These are phyloP conservation scores for Temnothorax longispinosus DNA, from an alignment of 1,140 invertebrate species.

Conservation along the genomic window DNA sequence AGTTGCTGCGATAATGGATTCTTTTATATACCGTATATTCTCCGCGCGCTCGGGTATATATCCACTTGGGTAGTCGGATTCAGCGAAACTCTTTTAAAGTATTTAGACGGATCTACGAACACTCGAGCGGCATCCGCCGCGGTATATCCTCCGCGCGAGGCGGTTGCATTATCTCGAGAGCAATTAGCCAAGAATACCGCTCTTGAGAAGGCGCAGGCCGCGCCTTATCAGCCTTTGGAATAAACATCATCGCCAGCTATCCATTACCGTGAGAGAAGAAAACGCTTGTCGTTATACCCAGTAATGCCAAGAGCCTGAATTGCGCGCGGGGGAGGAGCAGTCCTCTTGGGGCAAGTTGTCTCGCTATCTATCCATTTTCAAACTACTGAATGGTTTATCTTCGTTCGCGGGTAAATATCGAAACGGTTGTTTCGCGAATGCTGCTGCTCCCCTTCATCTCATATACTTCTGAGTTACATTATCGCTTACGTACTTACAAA, in stretches of 20 bases:
- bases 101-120: conserved; percentile 55
- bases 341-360: conserved; percentile 6
- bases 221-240: conserved; percentile 43
- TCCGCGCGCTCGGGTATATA: neutral
- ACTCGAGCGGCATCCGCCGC: conserved; percentile 7
- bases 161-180: conserved; percentile 52
- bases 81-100: conserved; percentile 48
- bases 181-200: conserved; percentile 52
- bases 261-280: conserved; percentile 27
- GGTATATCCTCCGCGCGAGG: conserved; percentile 35
- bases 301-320: neutral
- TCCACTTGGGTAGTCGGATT: conserved; percentile 32
- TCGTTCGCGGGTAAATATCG: neutral
- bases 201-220: conserved; percentile 40
- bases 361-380: neutral
- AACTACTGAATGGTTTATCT: neutral
- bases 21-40: conserved; percentile 34
- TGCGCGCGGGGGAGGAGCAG: neutral
- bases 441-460: neutral
- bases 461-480: neutral
- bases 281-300: conserved; percentile 6
- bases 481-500: neutral
- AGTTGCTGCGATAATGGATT: conserved; percentile 60
- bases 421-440: neutral
- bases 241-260: conserved; percentile 44